A percentile compares a stretch with the other conserved stretches of the same genome.
Conservation (phyloP, 2,888 invertebrate genomes). For the Andrena dorsata region DNA sequence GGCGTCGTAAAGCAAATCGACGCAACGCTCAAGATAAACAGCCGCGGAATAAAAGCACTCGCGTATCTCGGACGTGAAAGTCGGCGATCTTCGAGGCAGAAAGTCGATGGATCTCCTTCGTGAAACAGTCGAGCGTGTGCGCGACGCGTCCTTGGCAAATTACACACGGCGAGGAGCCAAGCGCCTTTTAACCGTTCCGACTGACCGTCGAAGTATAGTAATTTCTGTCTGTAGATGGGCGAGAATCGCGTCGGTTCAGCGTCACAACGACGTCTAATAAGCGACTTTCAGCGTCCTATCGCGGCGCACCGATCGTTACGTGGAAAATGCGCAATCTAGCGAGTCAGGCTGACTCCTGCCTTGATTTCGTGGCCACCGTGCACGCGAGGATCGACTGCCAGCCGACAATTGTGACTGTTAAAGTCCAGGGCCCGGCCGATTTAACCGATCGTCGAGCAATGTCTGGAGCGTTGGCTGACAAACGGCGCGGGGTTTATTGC, state of each 20-base stretch:
- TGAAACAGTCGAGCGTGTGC: background rate
- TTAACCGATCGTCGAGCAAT: conserved; percentile 41
- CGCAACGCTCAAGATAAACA: background rate
- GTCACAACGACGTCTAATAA: conserved; percentile 41
- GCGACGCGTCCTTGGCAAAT: background rate
- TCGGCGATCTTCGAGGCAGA: no score
- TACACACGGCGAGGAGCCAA: background rate
- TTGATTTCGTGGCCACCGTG: conserved; percentile 29
- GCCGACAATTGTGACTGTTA: conserved; percentile 15
- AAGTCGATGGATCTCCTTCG: background rate
- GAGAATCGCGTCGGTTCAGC: conserved; percentile 12
- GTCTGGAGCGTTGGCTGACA: conserved; percentile 12
- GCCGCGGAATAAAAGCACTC: background rate
- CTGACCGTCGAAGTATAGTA: conserved; percentile 4
- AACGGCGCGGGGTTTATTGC: conserved; percentile 49
- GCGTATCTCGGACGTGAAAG: no score
- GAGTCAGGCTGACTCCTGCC: background rate
- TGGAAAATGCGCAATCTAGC: conserved; percentile 49
- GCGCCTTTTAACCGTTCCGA: background rate
- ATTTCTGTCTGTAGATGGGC: conserved; percentile 26
- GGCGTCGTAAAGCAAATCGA: conserved; percentile 2
- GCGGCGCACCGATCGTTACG: conserved; percentile 25
- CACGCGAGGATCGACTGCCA: conserved; percentile 37
- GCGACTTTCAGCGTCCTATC: conserved; percentile 29
- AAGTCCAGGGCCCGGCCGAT: conserved; percentile 4